A percentile compares a stretch with the other conserved stretches of the same genome.
phyloP scores from a whole-genome alignment of 2,797 vertebrate species.

The Notamacropus eugenii region DNA sequence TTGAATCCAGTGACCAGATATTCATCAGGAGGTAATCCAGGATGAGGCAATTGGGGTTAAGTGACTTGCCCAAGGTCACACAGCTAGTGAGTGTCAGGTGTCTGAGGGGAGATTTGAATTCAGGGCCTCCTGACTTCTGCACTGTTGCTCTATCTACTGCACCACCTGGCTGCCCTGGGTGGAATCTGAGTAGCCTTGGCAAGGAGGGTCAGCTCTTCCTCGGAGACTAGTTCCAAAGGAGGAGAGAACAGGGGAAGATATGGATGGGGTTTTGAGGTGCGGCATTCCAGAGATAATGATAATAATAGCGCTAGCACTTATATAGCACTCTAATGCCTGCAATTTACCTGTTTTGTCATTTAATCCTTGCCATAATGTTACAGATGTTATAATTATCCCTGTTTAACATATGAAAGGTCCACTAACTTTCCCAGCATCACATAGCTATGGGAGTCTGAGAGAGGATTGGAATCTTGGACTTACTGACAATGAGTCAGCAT shows the following conservation, averaged over 20 bases:
- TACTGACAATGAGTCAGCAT: neutral
- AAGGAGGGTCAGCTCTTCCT: neutral
- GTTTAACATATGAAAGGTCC: neutral
- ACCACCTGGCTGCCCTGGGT: neutral
- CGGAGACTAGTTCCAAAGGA: neutral
- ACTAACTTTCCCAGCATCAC: neutral
- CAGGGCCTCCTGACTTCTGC: too few relatives aligned
- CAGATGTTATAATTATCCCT: neutral
- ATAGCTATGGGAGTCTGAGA: neutral
- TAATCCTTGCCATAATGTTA: neutral
- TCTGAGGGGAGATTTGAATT: too few relatives aligned
- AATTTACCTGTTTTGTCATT: neutral
- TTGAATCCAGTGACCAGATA: too few relatives aligned
- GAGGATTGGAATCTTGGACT: neutral
- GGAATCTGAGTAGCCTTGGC: neutral
- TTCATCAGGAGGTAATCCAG: too few relatives aligned
- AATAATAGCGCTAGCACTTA: neutral
- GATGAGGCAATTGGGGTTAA: too few relatives aligned
- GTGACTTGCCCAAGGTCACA: too few relatives aligned
- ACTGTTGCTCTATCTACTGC: too few relatives aligned
- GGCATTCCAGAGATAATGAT: neutral
- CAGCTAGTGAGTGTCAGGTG: too few relatives aligned
- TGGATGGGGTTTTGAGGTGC: neutral
- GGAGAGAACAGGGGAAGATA: neutral
- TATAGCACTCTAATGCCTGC: neutral